These are phyloP conservation scores for Chionomys nivalis DNA, from an alignment of 2,113 vertebrate species.

Conservation along the genomic window DNA sequence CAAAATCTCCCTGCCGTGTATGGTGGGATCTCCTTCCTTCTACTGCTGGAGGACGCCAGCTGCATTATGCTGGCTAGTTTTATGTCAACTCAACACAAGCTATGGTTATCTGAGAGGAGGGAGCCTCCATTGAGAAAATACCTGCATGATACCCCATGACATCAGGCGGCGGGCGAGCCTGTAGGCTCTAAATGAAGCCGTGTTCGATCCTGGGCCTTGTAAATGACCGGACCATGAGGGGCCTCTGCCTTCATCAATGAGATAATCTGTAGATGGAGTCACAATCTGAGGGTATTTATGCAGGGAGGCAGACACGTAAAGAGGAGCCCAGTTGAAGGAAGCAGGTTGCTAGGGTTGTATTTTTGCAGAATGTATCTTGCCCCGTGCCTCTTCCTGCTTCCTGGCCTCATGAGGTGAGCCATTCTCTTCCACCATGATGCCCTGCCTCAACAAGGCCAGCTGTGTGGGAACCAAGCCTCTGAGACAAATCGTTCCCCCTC, in stretches of 20 bases:
- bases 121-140: background rate
- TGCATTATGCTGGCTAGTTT: background rate
- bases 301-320: background rate
- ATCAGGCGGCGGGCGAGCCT: background rate
- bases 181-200: background rate
- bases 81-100: background rate
- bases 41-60: background rate
- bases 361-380: background rate
- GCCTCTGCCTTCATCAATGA: background rate
- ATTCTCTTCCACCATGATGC: background rate
- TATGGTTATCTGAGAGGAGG: background rate
- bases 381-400: background rate
- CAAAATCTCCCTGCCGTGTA: background rate
- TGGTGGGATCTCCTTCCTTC: background rate
- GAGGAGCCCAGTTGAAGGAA: background rate
- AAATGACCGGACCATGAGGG: background rate
- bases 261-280: background rate
- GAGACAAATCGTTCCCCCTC: background rate
- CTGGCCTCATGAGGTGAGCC: background rate
- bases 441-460: background rate
- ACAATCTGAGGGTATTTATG: background rate
- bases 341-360: background rate
- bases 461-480: background rate
- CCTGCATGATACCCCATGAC: background rate
- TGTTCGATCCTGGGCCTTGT: background rate